Base-by-base conservation (phyloP, 2,113 vertebrate species). In the Shinisaurus crocodilurus region DNA sequence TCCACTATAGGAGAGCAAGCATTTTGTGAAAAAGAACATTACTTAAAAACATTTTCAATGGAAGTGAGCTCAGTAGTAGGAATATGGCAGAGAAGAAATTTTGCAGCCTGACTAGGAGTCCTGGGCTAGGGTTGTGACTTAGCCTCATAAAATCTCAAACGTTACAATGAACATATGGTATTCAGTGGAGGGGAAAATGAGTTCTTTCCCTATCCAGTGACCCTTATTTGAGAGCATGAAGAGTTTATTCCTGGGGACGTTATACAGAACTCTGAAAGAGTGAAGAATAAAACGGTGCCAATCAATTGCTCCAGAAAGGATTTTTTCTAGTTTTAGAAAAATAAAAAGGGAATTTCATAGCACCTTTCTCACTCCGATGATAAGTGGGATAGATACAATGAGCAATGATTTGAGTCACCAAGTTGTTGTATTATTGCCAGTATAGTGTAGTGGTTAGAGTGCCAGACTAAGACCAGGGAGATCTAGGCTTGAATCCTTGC, bases 81-180 rank as follows among this genome's bases (percentile, higher is more conserved):
- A 80, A 13, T 7, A 63, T 90, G 88, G 79, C 63, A 15, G 89
- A 69, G 85, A 88, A 86, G n/a, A 88, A 70, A 50, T 75, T 75
- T 72, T 90, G 23, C 10, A 87, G 4, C 15, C 5, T 81, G 82
- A 65, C 3, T 48, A 43, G 15, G 88, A 50, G 50, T 43, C 1
- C 5, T 37, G n/a, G 82, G 37, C 57, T 91, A 85, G 70, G 48
- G 34, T 57, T 72, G 82, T 89, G 34, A 67, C 87, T 82, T 50
- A 88, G 84, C 0, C 32, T 90, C 1, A 87, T 40, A 90, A 94
- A 90, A 85, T 90, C 37, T 54, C 77, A 16, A 90, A 60, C 7
- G 8, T 85, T 82, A 83, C 0, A 90, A 63, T 27, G n/a, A 89
- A 86, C 45, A 72, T 20, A 70, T 6, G 34, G 48, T 83, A 90